Base-by-base conservation (phyloP, 2,888 invertebrate genomes). In the Augiades crinisus region DNA sequence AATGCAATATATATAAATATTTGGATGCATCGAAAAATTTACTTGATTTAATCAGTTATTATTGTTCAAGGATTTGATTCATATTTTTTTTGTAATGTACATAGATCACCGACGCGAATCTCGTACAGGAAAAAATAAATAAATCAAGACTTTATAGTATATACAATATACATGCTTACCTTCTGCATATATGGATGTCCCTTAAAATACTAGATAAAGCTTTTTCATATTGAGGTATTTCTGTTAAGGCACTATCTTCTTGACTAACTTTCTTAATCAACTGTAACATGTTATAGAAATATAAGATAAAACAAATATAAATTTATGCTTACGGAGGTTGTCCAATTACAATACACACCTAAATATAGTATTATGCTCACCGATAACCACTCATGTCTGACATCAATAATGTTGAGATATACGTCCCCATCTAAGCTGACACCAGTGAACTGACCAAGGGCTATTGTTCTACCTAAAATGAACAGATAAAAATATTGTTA, bases 371-470 rank as follows among this genome's bases (percentile, higher is more conserved):
- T 54, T 52, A 37, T 45, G 84, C 93, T 92, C 86, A 97, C 96
- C 83, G 96, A 96, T 53, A 98, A 88, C 98, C 98, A 98, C 83
- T 96, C 97, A 69, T 96, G 94, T 54, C 97, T 91, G 27, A 98
- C 98, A 91, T 98, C 98, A 27, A 96, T 97, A 61, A 96, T 97
- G 72, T 95, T 97, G 0, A 98, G 91, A 90, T 95, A 95, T 5
- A 98, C 93, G 67, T 96, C 94, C 0, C 98, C 98, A 68, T 97
- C 96, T 40, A 98, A 90, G 73, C 95, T 96, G 4, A 98, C 95
- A 8, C 98, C 98, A 2, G 98, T 98, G 67, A 96, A 96, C 62
- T 94, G 94, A 1, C 97, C 96, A 84, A 98, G 94, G 2, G 96
- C 95, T 53, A 98, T 90, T 14, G 92, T 94, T 61, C 96, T 91